Evolutionary conservation across 1,140 invertebrate genomes (phyloP), one percentile per base, ranked within the genome.

Genomic region (Sarcophaga peregrina): DNA sequence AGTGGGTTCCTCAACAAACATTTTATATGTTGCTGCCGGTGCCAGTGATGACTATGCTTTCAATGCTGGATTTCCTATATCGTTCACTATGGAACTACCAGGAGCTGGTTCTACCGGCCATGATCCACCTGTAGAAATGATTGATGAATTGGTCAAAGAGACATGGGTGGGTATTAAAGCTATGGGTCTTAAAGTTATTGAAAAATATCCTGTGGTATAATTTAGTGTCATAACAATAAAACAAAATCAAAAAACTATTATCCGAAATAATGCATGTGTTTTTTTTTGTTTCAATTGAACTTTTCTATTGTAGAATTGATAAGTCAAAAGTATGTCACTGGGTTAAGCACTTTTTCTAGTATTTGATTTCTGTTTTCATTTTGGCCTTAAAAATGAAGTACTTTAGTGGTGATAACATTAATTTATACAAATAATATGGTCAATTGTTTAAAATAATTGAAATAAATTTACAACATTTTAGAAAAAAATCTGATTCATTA

Each of bases 81-180:
- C 93, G 7, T 95, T 93, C 87, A 93, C 94, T 4, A 91, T 95
- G 85, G 95, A 96, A 87, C 87, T 96, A 45, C 90, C 94, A 4
- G 94, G 94, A 58, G 93, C 92, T 81, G 93, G 93, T 17, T 80
- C 80, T 46, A 91, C 92, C 76, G 93, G 93, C 0, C 95, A 95
- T 86, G 84, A 94, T 73, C 92, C 96, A 0, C 94, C 95, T 7
- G 91, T 92, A 8, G 87, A 89, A 3, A 92, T 94, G 84, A 94
- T 96, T 11, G 83, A 91, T 46, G 90, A 91, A 74, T 91, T 92
- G 20, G 90, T 92, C 0, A 91, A 91, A 37, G 97, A 98, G 90
- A 96, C 96, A 10, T 89, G 87, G 87, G 93, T 94, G 80, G 94
- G 93, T 5, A 91, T 97, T 80, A 85, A 86, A 20, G 88, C 88